Percentiles rank a stretch among this genome's conserved stretches.
Evolutionary conservation across 37 sponge, comb jelly and placozoan genomes (phyloP).

Genomic region (Dysidea cf. avara): DNA sequence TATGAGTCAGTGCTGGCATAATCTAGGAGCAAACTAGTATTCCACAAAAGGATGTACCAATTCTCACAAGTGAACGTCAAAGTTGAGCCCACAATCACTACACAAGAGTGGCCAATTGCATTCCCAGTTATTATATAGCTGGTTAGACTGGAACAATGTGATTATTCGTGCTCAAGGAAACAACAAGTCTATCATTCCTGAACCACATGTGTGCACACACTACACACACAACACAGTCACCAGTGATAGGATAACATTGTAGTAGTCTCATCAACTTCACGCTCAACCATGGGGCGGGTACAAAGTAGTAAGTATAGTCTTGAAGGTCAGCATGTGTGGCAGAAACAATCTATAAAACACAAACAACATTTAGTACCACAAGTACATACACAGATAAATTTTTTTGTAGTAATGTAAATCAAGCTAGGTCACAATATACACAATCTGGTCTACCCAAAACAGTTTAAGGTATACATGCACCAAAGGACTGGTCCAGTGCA

Average conservation of each 20-base stretch:
- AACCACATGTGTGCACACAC: too few relatives aligned
- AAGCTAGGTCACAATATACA: background rate
- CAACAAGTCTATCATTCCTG: too few relatives aligned
- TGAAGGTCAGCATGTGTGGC: conserved; percentile 65
- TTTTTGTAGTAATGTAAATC: background rate
- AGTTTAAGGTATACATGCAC: too few relatives aligned
- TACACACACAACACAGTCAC: conserved; percentile 16
- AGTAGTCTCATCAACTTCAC: conserved; percentile 85
- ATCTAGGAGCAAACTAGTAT: too few relatives aligned
- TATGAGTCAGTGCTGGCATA: too few relatives aligned
- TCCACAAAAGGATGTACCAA: too few relatives aligned
- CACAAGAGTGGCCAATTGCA: too few relatives aligned
- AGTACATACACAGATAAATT: conserved; percentile 16
- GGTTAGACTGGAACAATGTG: background rate
- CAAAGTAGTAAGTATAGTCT: conserved; percentile 97
- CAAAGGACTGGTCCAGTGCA: too few relatives aligned
- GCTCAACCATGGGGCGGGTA: conserved; percentile 93
- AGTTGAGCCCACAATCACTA: too few relatives aligned
- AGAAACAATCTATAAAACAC: conserved; percentile 65
- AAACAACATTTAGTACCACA: background rate
- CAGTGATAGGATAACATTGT: conserved; percentile 79
- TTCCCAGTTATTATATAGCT: too few relatives aligned
- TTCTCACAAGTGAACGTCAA: too few relatives aligned
- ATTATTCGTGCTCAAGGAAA: background rate
- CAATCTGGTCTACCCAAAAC: too few relatives aligned